Conservation (phyloP, 2,797 vertebrate species). For the Discoglossus pictus region DNA sequence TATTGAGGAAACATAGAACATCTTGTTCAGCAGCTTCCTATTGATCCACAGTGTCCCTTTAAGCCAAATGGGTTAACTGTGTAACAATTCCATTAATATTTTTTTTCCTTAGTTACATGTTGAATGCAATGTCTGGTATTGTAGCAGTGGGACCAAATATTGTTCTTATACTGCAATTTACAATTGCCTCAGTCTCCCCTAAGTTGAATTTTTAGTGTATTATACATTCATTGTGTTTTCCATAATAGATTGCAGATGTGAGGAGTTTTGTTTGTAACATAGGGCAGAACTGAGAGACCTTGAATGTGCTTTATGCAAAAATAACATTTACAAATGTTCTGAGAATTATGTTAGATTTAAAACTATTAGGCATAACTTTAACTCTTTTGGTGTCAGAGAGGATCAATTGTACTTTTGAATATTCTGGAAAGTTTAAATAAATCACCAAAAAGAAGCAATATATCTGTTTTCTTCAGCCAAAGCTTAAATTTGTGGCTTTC, state of each 20-base stretch:
- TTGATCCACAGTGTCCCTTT: too few species aligned
- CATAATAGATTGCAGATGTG: slow-evolving; percentile 38
- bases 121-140: too few species aligned
- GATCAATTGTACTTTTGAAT: background rate
- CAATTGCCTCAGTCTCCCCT: background rate
- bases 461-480: too few species aligned
- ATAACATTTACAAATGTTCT: slow-evolving; percentile 4
- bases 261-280: background rate
- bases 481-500: too few species aligned
- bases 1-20: too few species aligned
- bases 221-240: background rate
- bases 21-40: too few species aligned
- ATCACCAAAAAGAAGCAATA: too few species aligned
- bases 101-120: too few species aligned
- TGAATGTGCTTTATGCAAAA: background rate
- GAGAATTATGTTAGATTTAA: too few species aligned
- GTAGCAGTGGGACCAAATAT: background rate
- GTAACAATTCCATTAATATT: too few species aligned
- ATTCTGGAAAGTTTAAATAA: too few species aligned
- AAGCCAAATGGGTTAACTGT: too few species aligned
- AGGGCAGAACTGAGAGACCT: background rate
- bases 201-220: background rate
- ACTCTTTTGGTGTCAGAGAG: background rate
- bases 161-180: slow-evolving; percentile 8
- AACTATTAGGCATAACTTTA: background rate